Conservation (phyloP, 1,140 invertebrate species). For the silkworm (Bombyx mori) region DNA sequence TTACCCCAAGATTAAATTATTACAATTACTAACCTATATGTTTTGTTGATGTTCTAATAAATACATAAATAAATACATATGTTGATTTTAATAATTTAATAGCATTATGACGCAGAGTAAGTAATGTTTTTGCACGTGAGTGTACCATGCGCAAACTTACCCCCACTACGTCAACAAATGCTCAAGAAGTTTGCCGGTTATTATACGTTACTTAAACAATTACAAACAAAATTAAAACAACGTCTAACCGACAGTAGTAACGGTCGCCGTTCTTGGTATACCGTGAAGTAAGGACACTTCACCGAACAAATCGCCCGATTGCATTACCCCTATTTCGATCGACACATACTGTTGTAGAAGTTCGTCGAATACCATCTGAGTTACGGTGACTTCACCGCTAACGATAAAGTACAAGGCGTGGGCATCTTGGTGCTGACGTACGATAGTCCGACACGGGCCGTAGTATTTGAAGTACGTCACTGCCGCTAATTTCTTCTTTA, state of each 20-base stretch:
- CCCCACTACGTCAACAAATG: too few relatives aligned
- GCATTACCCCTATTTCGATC: slow-evolving; percentile 50
- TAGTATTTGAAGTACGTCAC: slow-evolving; percentile 73
- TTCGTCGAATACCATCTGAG: slow-evolving; percentile 64
- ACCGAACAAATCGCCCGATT: slow-evolving; percentile 74
- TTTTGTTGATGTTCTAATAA: too few relatives aligned
- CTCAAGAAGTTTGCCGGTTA: too few relatives aligned
- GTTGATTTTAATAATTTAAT: too few relatives aligned
- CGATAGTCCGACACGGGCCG: slow-evolving; percentile 67
- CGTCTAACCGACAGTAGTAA: slow-evolving; percentile 68
- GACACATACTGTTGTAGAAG: slow-evolving; percentile 65
- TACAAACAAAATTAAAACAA: too few relatives aligned
- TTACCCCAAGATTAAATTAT: too few relatives aligned
- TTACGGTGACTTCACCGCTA: slow-evolving; percentile 69
- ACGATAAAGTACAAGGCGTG: slow-evolving; percentile 74
- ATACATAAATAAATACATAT: too few relatives aligned
- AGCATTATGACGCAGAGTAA: too few relatives aligned
- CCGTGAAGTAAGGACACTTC: slow-evolving; percentile 75
- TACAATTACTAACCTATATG: too few relatives aligned
- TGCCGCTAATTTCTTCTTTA: slow-evolving; percentile 69
- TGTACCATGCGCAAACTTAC: too few relatives aligned
- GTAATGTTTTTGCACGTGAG: too few relatives aligned
- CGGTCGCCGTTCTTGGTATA: slow-evolving; percentile 72
- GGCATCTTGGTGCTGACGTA: slow-evolving; percentile 72
- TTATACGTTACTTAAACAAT: too few relatives aligned